Percentiles rank a stretch among this genome's conserved stretches.
Conservation (phyloP, 2,113 vertebrate genomes). For the Melozone crissalis region DNA sequence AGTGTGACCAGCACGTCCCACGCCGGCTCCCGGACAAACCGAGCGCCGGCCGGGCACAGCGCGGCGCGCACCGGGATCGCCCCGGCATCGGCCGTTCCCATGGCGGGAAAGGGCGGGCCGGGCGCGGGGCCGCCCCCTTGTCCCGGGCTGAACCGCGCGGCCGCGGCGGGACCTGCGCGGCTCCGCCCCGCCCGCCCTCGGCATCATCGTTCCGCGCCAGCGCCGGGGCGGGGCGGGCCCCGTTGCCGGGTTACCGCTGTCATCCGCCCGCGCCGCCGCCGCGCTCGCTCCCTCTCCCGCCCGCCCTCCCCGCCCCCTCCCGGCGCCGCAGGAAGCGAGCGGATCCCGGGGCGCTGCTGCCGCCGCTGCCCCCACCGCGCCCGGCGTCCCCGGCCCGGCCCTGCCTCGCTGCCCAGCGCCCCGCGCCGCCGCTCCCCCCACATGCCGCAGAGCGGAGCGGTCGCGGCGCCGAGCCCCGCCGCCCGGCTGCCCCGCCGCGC, state of each 20-base stretch:
- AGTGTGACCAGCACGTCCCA: too few relatives aligned
- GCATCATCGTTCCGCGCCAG: slow-evolving; percentile 39
- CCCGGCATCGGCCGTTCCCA: background rate
- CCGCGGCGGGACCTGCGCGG: background rate
- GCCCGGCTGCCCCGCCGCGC: too few relatives aligned
- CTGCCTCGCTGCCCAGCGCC: too few relatives aligned
- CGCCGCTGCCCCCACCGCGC: too few relatives aligned
- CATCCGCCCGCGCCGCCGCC: slow-evolving; percentile 52
- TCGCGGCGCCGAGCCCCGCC: too few relatives aligned
- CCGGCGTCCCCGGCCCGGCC: too few relatives aligned
- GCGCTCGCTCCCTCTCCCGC: background rate
- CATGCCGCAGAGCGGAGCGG: too few relatives aligned
- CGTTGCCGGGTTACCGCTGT: slow-evolving; percentile 65
- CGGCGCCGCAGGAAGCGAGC: too few relatives aligned
- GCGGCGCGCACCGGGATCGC: accelerated
- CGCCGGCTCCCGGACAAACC: too few relatives aligned
- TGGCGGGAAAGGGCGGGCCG: background rate
- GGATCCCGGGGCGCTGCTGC: too few relatives aligned
- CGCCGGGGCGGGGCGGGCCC: background rate
- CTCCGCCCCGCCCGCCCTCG: background rate
- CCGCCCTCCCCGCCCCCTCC: background rate
- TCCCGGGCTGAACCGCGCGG: background rate
- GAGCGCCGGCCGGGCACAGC: background rate
- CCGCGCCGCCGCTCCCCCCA: too few relatives aligned
- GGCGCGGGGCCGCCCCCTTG: background rate